Evolutionary conservation across 2,888 invertebrate species (phyloP), one percentile per base, ranked within the genome.

Genomic region (Melanotus villosus): DNA sequence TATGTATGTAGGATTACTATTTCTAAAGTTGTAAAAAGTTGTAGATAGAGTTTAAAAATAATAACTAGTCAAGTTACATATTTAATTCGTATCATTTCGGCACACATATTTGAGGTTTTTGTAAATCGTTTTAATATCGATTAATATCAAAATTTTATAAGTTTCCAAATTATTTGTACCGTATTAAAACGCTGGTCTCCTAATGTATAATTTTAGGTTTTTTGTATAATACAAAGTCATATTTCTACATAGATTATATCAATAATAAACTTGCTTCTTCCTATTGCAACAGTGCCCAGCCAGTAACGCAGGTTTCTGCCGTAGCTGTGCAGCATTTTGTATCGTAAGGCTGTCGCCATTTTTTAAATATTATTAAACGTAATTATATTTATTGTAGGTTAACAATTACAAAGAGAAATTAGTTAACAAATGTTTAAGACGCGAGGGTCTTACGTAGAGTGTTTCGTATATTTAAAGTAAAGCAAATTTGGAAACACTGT

Each of bases 291-390:
- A 73, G 73, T 76, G 78, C 77, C 80, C 79, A 77, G 75, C 75
- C 77, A 76, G 71, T 75, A 71, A 68, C 65, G 72, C 75, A 77
- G 75, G 68, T 77, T 62, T 54, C 56, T 67, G 62, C 36, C 26
- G 38, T 57, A 54, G 45, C 79, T 79, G 79, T 77, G 80, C 79
- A 75, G 78, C 77, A 77, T 79, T 81, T 78, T 79, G 76, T 75
- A 75, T 78, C 76, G 75, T 79, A 79, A 82, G 81, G 82, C 81
- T 79, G 77, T 80, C 72, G 82, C 81, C 81, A 80, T 77, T 79
- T 82, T 83, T 81, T 82, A 80, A 80, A 81, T 77, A 80, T 77
- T 74, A 73, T 77, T 74, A 73, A 76, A 75, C 71, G 75, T 77
- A 76, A 75, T 71, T 74, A 76, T 76, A 74, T 73, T 71, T 74